Evolutionary conservation across 2,888 invertebrate species (phyloP), one percentile per base, ranked within the genome.

Genomic region (Clitarchus hookeri): DNA sequence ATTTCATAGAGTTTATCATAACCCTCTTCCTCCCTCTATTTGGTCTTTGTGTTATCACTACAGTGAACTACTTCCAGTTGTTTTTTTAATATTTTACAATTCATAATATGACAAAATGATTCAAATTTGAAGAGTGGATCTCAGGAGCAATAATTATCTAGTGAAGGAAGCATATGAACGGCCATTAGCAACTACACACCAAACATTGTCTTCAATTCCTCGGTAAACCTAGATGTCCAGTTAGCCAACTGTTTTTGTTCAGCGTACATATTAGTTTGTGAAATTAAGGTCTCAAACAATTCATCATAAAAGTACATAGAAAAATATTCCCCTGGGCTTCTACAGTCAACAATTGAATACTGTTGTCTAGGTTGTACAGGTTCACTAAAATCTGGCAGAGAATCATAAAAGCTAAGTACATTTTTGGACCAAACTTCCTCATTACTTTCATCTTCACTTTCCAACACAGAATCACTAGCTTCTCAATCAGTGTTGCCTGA

Each of bases 121-220:
- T 88, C 86, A 23, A 90, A 88, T 86, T 89, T 89, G 84, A 80
- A 89, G 4, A 89, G 86, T 80, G 85, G 85, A 79, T 89, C 89
- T 36, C 80, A 87, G 80, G 86, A 79, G 86, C 87, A 88, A 78
- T 84, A 87, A 77, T 87, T 48, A 6, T 85, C 54, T n/a, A 87
- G 36, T 84, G 85, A 79, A 77, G 87, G 87, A 77, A 87, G 85
- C 44, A 83, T 54, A 25, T 83, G 36, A 83, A 44, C 44, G 6
- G 82, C 87, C 82, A 85, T 87, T 26, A 44, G 26, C 13, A 87
- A 86, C 36, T 83, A 83, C 27, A 86, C 26, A 27, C 85, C 87
- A 83, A 87, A 44, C 36, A 80, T 27, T 23, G 44, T 83, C 83
- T 85, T 16, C 27, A 87, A 83, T 87, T 87, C 87, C 36, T 83